Base-by-base conservation (phyloP, 2,888 invertebrate genomes). In the Xiphydria camelus region DNA sequence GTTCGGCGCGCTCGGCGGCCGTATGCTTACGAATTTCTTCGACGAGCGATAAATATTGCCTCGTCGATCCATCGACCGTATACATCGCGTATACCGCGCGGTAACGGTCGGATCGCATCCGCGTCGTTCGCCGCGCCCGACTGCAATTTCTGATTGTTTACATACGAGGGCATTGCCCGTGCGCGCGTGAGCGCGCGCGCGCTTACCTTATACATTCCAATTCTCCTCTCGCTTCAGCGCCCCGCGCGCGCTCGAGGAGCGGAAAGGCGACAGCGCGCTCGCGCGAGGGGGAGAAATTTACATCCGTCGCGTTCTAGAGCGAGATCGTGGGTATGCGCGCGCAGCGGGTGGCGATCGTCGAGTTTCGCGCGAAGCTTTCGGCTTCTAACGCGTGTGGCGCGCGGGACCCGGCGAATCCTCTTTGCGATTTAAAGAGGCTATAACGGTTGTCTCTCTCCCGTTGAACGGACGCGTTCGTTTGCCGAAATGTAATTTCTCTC, bases 151-250 rank as follows among this genome's bases (percentile, higher is more conserved):
- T 62, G 66, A 73, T 72, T 74, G 73, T 74, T 74, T 74, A 74
- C 73, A 73, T 69, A 62, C 61, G 69, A 74, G 73, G 73, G 64
- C 73, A 69, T 74, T 73, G 73, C 70, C 72, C 73, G n/a, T n/a
- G n/a, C n/a, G n/a, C n/a, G n/a, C n/a, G n/a, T 66, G 66, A 70
- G 68, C 33, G 67, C 66, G n/a, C n/a, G n/a, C n/a, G n/a, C 69
- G 64, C 63, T 70, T 69, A 69, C 67, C 65, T 66, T 68, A n/a
- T n/a, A 68, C 61, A 58, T 63, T 59, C 66, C 17, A n/a, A n/a
- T 9, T 33, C 17, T 7, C 12, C 7, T 33, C 17, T 23, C 23
- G 23, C 23, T 6, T 23, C 23, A n/a, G 23, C n/a, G 23, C 23
- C 38, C 44, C 22, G 25, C 25, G 29, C 15, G 9, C 23, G 23